Evolutionary conservation across 2,888 invertebrate genomes (phyloP), one percentile per base, ranked within the genome.

Genomic region (Sepioteuthis lessoniana): DNA sequence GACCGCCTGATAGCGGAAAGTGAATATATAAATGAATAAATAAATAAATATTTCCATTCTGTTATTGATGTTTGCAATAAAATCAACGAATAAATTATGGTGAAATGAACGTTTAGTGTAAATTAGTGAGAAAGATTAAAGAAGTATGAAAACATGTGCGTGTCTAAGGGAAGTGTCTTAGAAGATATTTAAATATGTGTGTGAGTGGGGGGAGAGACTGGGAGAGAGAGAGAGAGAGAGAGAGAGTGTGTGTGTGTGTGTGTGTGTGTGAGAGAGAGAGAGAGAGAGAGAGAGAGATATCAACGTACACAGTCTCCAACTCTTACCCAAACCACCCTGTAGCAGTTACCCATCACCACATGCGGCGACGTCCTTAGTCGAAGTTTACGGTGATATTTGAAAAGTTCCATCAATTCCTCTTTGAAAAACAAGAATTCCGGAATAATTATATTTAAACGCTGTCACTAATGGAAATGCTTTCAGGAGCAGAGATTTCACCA

Each of bases 381-480:
- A 76, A n/a, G n/a, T 76, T 76, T n/a, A 76, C 35, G n/a, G 19
- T 76, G 76, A 16, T n/a, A 76, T 76, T 76, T 76, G 76, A 76
- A 76, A 76, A 76, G n/a, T 76, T 76, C n/a, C 35, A 76, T 76
- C 76, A 76, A 76, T n/a, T 76, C 76, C 16, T 76, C n/a, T 76
- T 76, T 76, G 76, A 76, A 76, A 76, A 76, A 76, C 76, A 76
- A 76, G 76, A 76, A 76, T 35, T 76, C 16, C 35, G n/a, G n/a
- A 76, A 76, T 76, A 76, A 76, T 76, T 76, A 76, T 76, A 76
- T 76, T 35, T 76, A 76, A 76, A 76, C 76, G 76, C n/a, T 76
- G 76, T 76, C 76, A 35, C 76, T 76, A 76, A 76, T 76, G 76
- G 76, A 76, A 76, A 76, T 76, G 76, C 76, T 76, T 76, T 76